Conservation (phyloP, 1,140 invertebrate genomes). For the Eupristina koningsbergeri region DNA sequence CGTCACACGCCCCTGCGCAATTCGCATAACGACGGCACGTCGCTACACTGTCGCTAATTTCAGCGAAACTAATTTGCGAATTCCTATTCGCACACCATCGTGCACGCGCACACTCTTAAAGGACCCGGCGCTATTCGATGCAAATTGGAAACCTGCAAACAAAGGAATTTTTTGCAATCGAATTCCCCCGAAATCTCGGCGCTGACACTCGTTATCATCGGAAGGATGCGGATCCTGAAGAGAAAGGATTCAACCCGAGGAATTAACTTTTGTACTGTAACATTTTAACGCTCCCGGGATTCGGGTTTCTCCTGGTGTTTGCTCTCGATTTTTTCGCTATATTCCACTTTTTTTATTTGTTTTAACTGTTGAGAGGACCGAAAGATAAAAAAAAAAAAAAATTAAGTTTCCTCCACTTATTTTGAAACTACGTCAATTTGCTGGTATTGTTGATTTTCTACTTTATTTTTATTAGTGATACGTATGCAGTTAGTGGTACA, state of each 20-base stretch:
- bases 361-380: neutral
- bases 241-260: neutral
- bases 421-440: constrained; percentile 40
- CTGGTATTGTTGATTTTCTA: neutral
- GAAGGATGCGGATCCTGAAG: neutral
- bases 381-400: constrained; percentile 28
- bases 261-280: constrained; percentile 28
- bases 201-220: neutral
- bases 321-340: constrained; percentile 18
- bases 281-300: constrained; percentile 19
- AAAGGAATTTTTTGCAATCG: constrained; percentile 32
- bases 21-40: neutral
- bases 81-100: neutral
- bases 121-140: neutral
- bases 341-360: neutral
- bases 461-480: constrained; percentile 22
- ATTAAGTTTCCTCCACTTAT: constrained; percentile 37
- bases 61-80: constrained; percentile 14
- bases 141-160: neutral
- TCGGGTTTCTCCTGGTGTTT: constrained; percentile 12
- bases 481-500: neutral
- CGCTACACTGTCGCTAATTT: neutral
- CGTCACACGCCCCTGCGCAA: neutral
- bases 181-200: neutral
- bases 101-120: neutral